Percentiles rank a stretch among this genome's conserved stretches.
Conservation (phyloP, 2,888 invertebrate species). For the Rhynchonema sp. region DNA sequence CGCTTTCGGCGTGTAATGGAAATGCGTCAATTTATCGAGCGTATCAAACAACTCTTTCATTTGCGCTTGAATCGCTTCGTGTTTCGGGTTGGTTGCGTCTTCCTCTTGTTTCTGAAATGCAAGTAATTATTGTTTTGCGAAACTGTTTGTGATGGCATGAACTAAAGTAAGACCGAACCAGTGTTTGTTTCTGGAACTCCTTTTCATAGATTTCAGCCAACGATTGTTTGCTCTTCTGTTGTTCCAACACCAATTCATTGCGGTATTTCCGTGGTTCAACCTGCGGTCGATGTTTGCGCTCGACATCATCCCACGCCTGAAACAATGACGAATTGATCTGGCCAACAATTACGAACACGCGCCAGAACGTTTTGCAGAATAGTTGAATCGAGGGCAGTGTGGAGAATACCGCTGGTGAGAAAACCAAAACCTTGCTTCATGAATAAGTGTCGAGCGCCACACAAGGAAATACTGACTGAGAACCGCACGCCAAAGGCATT, state of each 20-base stretch:
- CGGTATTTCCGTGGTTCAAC: conserved; percentile 62
- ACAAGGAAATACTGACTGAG: too few relatives aligned
- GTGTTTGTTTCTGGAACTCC: conserved; percentile 34
- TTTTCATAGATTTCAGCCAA: conserved; percentile 74
- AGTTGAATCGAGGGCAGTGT: too few relatives aligned
- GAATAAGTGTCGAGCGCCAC: too few relatives aligned
- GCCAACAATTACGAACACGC: neutral
- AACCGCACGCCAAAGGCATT: too few relatives aligned
- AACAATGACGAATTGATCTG: conserved; percentile 4
- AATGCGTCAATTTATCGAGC: conserved; percentile 73
- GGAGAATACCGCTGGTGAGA: too few relatives aligned
- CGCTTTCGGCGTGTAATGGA: conserved; percentile 71
- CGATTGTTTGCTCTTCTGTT: conserved; percentile 78
- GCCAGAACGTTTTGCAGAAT: too few relatives aligned
- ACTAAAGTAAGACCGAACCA: conserved; percentile 32
- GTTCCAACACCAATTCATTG: conserved; percentile 65
- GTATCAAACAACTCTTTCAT: conserved; percentile 58
- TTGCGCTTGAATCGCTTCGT: conserved; percentile 51
- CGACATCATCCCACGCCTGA: conserved; percentile 76
- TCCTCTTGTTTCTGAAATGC: conserved; percentile 34
- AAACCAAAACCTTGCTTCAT: too few relatives aligned
- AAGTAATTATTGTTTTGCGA: too few relatives aligned
- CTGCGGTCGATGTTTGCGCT: conserved; percentile 58
- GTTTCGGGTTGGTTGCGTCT: conserved; percentile 44
- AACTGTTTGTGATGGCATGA: too few relatives aligned